These are phyloP conservation scores for Andricus curvator DNA, from an alignment of 2,888 invertebrate species.

Conservation along the genomic window DNA sequence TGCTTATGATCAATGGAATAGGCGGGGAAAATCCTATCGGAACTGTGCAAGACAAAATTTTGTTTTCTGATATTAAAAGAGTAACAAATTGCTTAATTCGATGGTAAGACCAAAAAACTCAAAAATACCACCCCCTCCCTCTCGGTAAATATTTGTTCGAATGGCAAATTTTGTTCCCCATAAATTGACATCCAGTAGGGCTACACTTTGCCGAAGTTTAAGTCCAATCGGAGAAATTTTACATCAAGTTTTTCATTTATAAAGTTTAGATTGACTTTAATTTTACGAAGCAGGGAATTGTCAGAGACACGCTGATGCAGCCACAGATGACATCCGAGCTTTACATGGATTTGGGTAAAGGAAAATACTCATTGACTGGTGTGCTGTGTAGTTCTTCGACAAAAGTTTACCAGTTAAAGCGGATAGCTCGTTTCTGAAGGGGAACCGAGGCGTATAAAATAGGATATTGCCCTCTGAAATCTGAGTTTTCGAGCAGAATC, in stretches of 20 bases:
- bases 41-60: too few relatives aligned
- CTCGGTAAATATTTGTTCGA: too few relatives aligned
- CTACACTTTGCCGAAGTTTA: too few relatives aligned
- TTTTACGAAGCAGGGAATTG: not conserved
- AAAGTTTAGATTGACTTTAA: not conserved
- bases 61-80: too few relatives aligned
- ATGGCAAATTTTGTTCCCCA: too few relatives aligned
- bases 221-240: not conserved
- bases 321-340: constrained; percentile 11
- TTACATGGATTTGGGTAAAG: constrained; percentile 21
- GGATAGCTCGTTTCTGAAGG: constrained; percentile 13
- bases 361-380: constrained; percentile 36
- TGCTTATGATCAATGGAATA: too few relatives aligned
- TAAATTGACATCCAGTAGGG: too few relatives aligned
- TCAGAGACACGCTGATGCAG: not conserved
- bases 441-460: constrained; percentile 15
- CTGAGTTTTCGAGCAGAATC: constrained; percentile 14
- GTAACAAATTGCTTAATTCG: too few relatives aligned
- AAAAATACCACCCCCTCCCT: too few relatives aligned
- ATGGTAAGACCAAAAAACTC: too few relatives aligned
- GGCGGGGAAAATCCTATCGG: too few relatives aligned
- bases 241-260: not conserved
- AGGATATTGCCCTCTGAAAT: constrained; percentile 32
- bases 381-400: constrained; percentile 10
- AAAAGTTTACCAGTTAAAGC: constrained; percentile 38